Conservation (phyloP, 2,797 vertebrate genomes). For the Coccyzus lansbergi region DNA sequence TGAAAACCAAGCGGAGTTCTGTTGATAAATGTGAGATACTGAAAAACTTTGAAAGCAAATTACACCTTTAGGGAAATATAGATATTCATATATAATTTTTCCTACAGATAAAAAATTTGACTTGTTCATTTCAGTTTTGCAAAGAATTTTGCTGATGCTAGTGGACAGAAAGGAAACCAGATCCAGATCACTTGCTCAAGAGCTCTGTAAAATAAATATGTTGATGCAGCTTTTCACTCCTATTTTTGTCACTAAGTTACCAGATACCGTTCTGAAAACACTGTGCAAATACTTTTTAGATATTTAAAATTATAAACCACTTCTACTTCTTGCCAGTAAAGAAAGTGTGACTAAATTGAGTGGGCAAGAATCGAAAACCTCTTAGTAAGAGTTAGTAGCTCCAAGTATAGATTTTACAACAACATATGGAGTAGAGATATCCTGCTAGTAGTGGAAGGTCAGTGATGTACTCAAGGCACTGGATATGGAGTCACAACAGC, state of each 20-base stretch:
- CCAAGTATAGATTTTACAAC: slow-evolving; percentile 2
- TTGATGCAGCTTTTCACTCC: slow-evolving; percentile 48
- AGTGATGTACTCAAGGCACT: slow-evolving; percentile 35
- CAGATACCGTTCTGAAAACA: slow-evolving; percentile 49
- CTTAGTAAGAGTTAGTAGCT: background rate
- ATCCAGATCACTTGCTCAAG: slow-evolving; percentile 9
- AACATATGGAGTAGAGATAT: slow-evolving; percentile 12
- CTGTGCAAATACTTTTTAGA: slow-evolving; percentile 8
- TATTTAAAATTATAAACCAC: slow-evolving; percentile 22
- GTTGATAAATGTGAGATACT: background rate
- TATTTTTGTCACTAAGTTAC: slow-evolving; percentile 58
- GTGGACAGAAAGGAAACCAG: slow-evolving; percentile 24
- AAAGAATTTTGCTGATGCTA: slow-evolving; percentile 2
- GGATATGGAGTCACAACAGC: slow-evolving; percentile 30
- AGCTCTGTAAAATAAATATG: slow-evolving; percentile 2
- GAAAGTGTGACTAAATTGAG: slow-evolving; percentile 18
- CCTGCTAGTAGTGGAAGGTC: background rate
- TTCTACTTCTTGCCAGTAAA: slow-evolving; percentile 22
- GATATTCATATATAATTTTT: background rate
- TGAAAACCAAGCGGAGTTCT: background rate
- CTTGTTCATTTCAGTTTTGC: background rate
- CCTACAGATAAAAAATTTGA: background rate
- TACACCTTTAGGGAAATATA: background rate
- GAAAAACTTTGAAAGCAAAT: background rate
- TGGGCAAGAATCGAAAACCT: slow-evolving; percentile 34